phyloP scores from a whole-genome alignment of 2,888 invertebrate genomes.

The Tupiocoris notatus region DNA sequence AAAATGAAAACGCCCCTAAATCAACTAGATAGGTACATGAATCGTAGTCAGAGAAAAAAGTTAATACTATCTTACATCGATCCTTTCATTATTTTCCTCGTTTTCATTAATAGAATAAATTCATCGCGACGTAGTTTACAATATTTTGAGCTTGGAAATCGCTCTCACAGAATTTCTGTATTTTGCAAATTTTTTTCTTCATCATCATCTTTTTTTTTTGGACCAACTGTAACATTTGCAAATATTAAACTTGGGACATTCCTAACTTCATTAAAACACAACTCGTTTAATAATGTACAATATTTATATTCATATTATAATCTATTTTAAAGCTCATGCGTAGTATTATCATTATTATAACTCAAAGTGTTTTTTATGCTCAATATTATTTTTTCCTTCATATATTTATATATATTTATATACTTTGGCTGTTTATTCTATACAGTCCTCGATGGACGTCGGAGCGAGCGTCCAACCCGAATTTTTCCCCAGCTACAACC shows the following conservation, averaged over 20 bases:
- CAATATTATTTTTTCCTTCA: slow-evolving; percentile 16
- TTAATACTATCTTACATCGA: not conserved
- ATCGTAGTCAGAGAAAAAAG: not conserved
- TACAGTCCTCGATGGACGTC: slow-evolving; percentile 17
- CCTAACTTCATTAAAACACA: slow-evolving; percentile 41
- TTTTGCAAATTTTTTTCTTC: slow-evolving; percentile 26
- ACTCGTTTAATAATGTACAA: slow-evolving; percentile 43
- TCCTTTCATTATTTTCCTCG: slow-evolving; percentile 10
- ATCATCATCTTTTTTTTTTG: slow-evolving; percentile 39
- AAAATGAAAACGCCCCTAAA: not conserved
- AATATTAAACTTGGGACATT: slow-evolving; percentile 38
- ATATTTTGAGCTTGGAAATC: slow-evolving; percentile 43
- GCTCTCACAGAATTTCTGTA: slow-evolving; percentile 42
- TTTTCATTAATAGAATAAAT: slow-evolving; percentile 44
- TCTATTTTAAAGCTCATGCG: slow-evolving; percentile 49
- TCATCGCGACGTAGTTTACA: slow-evolving; percentile 35
- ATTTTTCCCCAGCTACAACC: not conserved
- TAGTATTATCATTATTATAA: slow-evolving; percentile 47
- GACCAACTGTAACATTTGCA: slow-evolving; percentile 36
- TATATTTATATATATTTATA: not conserved
- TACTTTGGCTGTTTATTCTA: slow-evolving; percentile 34
- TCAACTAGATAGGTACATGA: slow-evolving; percentile 34
- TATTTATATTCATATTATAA: slow-evolving; percentile 44
- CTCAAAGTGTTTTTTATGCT: slow-evolving; percentile 11
- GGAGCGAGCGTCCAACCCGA: slow-evolving; percentile 16